These are phyloP conservation scores for Stenichneumon culpator DNA, from an alignment of 2,888 invertebrate species.

Conservation along the genomic window DNA sequence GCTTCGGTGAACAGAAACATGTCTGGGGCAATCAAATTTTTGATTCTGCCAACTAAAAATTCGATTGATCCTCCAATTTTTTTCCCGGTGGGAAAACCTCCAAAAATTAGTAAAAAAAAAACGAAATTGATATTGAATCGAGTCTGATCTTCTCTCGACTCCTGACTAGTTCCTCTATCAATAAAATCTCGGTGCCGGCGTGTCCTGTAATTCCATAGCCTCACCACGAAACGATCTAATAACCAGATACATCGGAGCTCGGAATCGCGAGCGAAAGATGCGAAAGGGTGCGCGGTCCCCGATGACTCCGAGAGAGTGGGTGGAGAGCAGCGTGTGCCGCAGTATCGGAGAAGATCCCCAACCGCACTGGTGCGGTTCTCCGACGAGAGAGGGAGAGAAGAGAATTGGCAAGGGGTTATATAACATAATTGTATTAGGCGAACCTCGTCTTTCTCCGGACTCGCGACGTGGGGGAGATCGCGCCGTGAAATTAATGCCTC, in stretches of 20 bases:
- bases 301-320: conserved; percentile 37
- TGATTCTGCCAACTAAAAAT: no score
- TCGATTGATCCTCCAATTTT: no score
- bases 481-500: conserved; percentile 83
- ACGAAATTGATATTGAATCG: background rate
- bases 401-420: conserved; percentile 82
- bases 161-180: background rate
- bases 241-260: conserved; percentile 45
- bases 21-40: no score
- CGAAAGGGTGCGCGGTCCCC: conserved; percentile 47
- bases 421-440: conserved; percentile 84
- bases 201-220: background rate
- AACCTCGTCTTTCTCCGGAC: conserved; percentile 60
- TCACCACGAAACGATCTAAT: conserved; percentile 22
- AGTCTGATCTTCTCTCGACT: background rate
- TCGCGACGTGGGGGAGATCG: conserved; percentile 74
- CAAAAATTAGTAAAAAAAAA: background rate
- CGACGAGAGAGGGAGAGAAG: conserved; percentile 63
- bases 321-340: conserved; percentile 39
- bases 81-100: no score
- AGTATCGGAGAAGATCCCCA: conserved; percentile 59
- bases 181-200: background rate
- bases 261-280: conserved; percentile 20
- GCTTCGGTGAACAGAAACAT: no score
- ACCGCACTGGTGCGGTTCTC: conserved; percentile 53